phyloP scores from a whole-genome alignment of 2,888 invertebrate species.

The Drosophila macrospina region DNA sequence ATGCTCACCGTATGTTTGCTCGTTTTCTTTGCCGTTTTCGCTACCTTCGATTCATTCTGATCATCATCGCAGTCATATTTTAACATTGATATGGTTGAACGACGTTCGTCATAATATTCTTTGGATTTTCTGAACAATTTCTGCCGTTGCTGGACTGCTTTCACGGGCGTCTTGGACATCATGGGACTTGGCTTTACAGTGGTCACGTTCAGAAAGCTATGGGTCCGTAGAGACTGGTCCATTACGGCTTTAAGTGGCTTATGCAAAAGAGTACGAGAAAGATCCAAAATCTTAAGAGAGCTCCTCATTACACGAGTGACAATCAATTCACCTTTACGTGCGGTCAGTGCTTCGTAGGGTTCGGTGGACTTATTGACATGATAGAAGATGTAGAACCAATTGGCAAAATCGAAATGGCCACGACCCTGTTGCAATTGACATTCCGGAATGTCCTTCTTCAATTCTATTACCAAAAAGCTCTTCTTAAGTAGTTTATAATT shows the following conservation, averaged over 20 bases:
- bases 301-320: background rate
- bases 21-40: too few relatives aligned
- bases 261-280: background rate
- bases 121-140: background rate
- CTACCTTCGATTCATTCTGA: too few relatives aligned
- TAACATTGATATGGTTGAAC: background rate
- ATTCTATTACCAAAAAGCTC: too few relatives aligned
- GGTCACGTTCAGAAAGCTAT: background rate
- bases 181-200: background rate
- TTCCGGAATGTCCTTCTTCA: too few relatives aligned
- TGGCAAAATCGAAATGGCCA: too few relatives aligned
- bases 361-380: background rate
- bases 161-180: background rate
- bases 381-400: conserved; percentile 9
- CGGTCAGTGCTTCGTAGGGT: background rate
- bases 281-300: background rate
- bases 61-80: too few relatives aligned
- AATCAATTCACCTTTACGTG: background rate
- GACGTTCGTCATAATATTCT: too few relatives aligned
- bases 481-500: too few relatives aligned
- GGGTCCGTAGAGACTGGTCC: background rate
- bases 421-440: background rate
- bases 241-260: background rate
- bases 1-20: too few relatives aligned
- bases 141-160: background rate